Base-by-base conservation (phyloP, 2,888 invertebrate genomes). In the Hypolimnas misippus region DNA sequence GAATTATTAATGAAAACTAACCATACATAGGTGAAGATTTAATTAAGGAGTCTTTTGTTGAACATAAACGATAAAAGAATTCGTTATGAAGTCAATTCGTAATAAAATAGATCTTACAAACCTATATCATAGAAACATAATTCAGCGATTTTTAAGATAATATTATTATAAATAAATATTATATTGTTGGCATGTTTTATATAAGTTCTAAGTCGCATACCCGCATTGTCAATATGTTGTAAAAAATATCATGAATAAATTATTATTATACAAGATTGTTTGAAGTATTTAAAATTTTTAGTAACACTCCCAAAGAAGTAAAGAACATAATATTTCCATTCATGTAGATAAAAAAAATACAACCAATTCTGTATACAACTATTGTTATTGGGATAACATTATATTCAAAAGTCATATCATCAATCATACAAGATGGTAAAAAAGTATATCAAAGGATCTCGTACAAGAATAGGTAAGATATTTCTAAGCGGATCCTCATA, bases 1-100 rank as follows among this genome's bases (percentile, higher is more conserved):
- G 53, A 61, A 61, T 67, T 64, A 64, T 56, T 58, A 58, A 60
- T 63, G 33, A 59, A 44, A 63, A 16, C 14, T 52, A 62, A 54
- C 49, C 25, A 29, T 6, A n/a, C 16, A 51, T 19, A 19, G 21
- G 25, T 16, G 8, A 4, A 49, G 14, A 54, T 17, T 31, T 14
- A 29, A 51, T 29, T 33, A 14, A 50, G 33, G 12, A 49, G 8
- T n/a, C 10, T 4, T 33, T 33, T 33, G 10, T 33, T 10, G 8
- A 33, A 33, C 8, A 33, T 25, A 2, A 25, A 25, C 25, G 25
- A 25, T 25, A 3, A 25, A 5, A 25, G 2, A 25, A 25, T 25
- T 25, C 2, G 2, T 25, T 25, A 25, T 25, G 25, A 25, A 25
- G 5, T 25, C 5, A 5, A 25, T 25, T 25, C 25, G 25, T 2